These are phyloP conservation scores for Takifugu ocellatus DNA, from an alignment of 2,797 vertebrate species.

Conservation along the genomic window DNA sequence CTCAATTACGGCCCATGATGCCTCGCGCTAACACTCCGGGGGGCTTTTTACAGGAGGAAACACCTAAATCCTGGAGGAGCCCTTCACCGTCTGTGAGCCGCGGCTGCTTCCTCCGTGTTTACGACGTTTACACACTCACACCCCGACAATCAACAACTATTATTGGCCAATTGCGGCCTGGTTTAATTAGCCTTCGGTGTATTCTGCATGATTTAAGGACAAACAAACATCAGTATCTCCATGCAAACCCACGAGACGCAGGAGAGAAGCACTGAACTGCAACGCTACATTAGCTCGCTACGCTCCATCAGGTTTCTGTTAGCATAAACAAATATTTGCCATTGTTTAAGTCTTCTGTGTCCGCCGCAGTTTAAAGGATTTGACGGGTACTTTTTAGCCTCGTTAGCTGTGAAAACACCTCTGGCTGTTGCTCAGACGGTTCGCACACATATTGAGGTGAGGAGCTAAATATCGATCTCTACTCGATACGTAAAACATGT, in stretches of 20 bases:
- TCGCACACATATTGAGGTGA: conserved; percentile 21
- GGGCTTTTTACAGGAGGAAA: conserved; percentile 47
- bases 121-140: conserved; percentile 7
- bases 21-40: conserved; percentile 61
- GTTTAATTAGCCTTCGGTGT: conserved; percentile 4
- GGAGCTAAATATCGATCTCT: background rate
- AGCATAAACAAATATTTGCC: conserved; percentile 1
- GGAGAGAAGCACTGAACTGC: no score
- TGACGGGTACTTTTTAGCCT: background rate
- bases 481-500: conserved; percentile 4
- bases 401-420: conserved; percentile 22
- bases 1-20: conserved; percentile 68
- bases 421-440: conserved; percentile 26
- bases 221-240: conserved; percentile 14
- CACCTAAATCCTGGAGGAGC: conserved; percentile 27
- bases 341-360: no score
- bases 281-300: no score
- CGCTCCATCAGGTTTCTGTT: background rate
- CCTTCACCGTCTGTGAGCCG: conserved; percentile 3
- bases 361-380: no score
- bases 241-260: background rate
- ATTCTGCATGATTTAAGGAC: conserved; percentile 4
- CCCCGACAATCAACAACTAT: conserved; percentile 6
- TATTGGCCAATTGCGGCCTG: conserved; percentile 9
- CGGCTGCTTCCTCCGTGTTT: conserved; percentile 17